A percentile compares a stretch with the other conserved stretches of the same genome.
phyloP scores from a whole-genome alignment of 1,140 invertebrate species.

The Drosophila melanogaster region Release_6_plus_ISO1_MT NT_037436.4:9375001-9375500 shows the following conservation, averaged over 20 bases:
- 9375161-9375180: conserved; percentile 31
- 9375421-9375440: conserved; percentile 67
- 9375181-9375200: conserved; percentile 33
- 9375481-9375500: conserved; percentile 75
- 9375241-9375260: conserved; percentile 50
- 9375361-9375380: conserved; percentile 54
- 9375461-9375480: conserved; percentile 34
- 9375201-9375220: conserved; percentile 53
- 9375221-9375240: conserved; percentile 26
- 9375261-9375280: conserved; percentile 49
- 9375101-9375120: conserved; percentile 18
- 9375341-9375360: conserved; percentile 33
- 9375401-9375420: conserved; percentile 52
- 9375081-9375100: not conserved
- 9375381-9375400: conserved; percentile 61
- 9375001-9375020: no score
- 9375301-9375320: conserved; percentile 60
- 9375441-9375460: conserved; percentile 43
- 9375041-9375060: no score
- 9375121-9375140: conserved; percentile 21
- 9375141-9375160: conserved; percentile 14
- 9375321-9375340: conserved; percentile 61
- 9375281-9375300: conserved; percentile 38
- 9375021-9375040: no score
- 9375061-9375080: not conserved